Conservation (phyloP, 2,113 vertebrate species). For the Orientallactaga bullata region DNA sequence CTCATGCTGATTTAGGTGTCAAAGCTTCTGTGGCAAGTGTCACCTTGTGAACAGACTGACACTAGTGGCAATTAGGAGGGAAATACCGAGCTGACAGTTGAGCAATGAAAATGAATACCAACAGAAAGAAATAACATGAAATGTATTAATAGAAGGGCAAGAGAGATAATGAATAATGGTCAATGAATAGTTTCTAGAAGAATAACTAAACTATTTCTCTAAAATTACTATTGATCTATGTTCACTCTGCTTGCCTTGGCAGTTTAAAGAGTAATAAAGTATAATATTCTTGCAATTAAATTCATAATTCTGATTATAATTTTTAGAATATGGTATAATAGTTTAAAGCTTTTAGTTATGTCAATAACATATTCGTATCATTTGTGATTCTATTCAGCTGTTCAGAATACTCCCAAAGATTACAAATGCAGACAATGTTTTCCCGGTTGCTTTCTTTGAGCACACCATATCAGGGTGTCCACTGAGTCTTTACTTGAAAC, state of each 20-base stretch:
- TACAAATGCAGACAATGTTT: accelerated
- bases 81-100: conserved; percentile 6
- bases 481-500: background rate
- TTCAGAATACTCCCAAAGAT: background rate
- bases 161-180: background rate
- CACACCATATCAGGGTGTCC: accelerated
- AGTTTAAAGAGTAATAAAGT: background rate
- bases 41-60: conserved; percentile 44
- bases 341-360: background rate
- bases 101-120: conserved; percentile 44
- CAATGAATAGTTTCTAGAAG: background rate
- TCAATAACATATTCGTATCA: background rate
- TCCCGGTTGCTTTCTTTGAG: background rate
- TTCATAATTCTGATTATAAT: background rate
- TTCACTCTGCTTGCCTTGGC: background rate
- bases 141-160: background rate
- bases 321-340: background rate
- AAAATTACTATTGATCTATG: background rate
- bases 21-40: background rate
- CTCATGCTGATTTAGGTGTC: conserved; percentile 11
- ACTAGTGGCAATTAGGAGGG: conserved; percentile 5
- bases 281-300: background rate
- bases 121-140: background rate
- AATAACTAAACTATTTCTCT: background rate
- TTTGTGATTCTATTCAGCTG: background rate